Base-by-base conservation (phyloP, 1,140 invertebrate species). In the Holotrichia oblita region DNA sequence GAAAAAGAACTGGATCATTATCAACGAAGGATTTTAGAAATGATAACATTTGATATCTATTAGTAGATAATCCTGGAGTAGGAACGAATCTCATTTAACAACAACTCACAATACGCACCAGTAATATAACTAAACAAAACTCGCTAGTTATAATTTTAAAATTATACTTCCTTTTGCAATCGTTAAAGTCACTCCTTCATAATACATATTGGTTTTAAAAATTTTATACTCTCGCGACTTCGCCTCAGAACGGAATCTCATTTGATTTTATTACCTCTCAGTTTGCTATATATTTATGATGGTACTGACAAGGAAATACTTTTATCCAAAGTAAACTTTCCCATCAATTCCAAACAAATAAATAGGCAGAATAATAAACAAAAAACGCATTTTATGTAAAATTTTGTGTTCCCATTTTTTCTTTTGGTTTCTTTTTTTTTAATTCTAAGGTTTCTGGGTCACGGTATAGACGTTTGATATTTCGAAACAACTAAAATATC, bases 331-430 rank as follows among this genome's bases (percentile, higher is more conserved):
- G 61, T 69, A 69, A 69, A 69, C 61, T 69, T 34, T 14, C n/a
- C 61, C 61, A 69, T 69, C 61, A 69, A 69, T 69, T 27, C 61
- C 61, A 69, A 69, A 69, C 61, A 69, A 69, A 69, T 24, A 34
- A 69, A 69, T 22, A 69, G 27, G 22, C 61, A 20, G n/a, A 69
- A n/a, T n/a, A n/a, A n/a, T n/a, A n/a, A n/a, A n/a, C n/a, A 69
- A 69, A 69, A 69, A 69, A 69, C 61, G 61, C 6, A 69, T 69
- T 69, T 69, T 69, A n/a, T n/a, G n/a, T n/a, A 69, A 69, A 69
- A 69, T 34, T 20, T 27, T 34, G 20, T 20, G 20, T 24, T 8
- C 44, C 2, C 44, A 34, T 34, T 34, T n/a, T 55, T 48, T 48
- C 44, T 9, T 12, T 48, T 9, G 10, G 3, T 27, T 10, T 8